Base-by-base conservation (phyloP, 2,113 vertebrate genomes). In the Platysteira castanea region DNA sequence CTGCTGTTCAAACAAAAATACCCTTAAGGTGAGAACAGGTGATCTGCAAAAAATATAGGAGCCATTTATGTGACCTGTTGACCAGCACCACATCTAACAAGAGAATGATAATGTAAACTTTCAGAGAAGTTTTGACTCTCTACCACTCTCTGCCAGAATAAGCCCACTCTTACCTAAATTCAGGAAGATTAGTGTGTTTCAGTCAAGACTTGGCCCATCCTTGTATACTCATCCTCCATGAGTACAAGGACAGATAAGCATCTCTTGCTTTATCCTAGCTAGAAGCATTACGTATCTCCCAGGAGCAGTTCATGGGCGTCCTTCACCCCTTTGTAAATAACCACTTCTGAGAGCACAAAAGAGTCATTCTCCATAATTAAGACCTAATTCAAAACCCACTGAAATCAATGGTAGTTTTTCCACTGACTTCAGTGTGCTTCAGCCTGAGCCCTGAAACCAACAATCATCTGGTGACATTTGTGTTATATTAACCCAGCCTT, bases 401-500 rank as follows among this genome's bases (percentile, higher is more conserved):
- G 53, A 96, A 97, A 94, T 96, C 90, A 96, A 84, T 84, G 60
- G 30, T 84, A 90, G 44, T 42, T 94, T 94, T 95, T 81, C 47
- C 63, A 86, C 52, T 64, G 85, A 64, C 60, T 94, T 92, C 49
- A 56, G 39, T 68, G 56, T 78, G 44, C 76, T 86, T 94, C 86
- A 57, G 37, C 49, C 41, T 5, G 9, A 96, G 71, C 44, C 68
- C 77, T 71, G 95, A 92, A 95, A 93, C 52, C n/a, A 27, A 92
- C 79, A 92, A 94, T 94, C 93, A 78, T 86, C 79, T 92, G 41
- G 56, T 96, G 95, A 94, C 88, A 94, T 95, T 96, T 90, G 88
- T 93, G 88, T 93, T 96, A 87, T 89, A 96, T 96, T 91, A 96
- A 94, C 84, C 88, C 89, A 87, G 89, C 69, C 90, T 95, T 78